A percentile compares a stretch with the other conserved stretches of the same genome.
Conservation (phyloP, 2,888 invertebrate genomes). For the Dynastes hyllus region DNA sequence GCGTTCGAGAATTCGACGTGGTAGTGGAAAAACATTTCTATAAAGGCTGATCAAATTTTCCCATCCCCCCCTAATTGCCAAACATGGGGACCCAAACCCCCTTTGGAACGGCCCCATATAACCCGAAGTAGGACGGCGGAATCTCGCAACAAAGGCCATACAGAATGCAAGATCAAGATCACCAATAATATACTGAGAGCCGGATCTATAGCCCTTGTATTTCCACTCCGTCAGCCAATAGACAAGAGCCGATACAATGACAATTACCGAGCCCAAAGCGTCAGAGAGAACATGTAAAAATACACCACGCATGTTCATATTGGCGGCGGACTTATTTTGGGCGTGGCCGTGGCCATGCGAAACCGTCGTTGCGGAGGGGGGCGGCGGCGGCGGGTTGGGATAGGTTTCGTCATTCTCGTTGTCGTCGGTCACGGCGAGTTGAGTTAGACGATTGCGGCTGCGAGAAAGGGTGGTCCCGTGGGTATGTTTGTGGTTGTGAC, state of each 20-base stretch:
- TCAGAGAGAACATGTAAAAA: slow-evolving; percentile 98
- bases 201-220: slow-evolving; percentile 93
- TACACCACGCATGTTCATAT: slow-evolving; percentile 99
- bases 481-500: slow-evolving; percentile 79
- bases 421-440: slow-evolving; percentile 79
- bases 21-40: slow-evolving; percentile 61
- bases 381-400: slow-evolving; percentile 70
- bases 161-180: slow-evolving; percentile 87
- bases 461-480: slow-evolving; percentile 77
- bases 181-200: slow-evolving; percentile 93
- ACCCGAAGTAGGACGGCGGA: slow-evolving; percentile 94
- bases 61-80: slow-evolving; percentile 98
- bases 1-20: too few species aligned
- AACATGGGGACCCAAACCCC: too few species aligned
- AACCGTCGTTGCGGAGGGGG: slow-evolving; percentile 57
- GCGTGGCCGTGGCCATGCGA: slow-evolving; percentile 68
- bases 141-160: slow-evolving; percentile 94
- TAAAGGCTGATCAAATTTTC: slow-evolving; percentile 97
- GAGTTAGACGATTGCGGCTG: slow-evolving; percentile 76
- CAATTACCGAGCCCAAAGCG: slow-evolving; percentile 95
- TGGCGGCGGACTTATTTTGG: slow-evolving; percentile 79
- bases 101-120: too few species aligned
- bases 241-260: slow-evolving; percentile 84
- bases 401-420: slow-evolving; percentile 82
- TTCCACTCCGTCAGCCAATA: slow-evolving; percentile 89